Base-by-base conservation (phyloP, 2,113 vertebrate species). In the Nothocercus nigrocapillus region DNA sequence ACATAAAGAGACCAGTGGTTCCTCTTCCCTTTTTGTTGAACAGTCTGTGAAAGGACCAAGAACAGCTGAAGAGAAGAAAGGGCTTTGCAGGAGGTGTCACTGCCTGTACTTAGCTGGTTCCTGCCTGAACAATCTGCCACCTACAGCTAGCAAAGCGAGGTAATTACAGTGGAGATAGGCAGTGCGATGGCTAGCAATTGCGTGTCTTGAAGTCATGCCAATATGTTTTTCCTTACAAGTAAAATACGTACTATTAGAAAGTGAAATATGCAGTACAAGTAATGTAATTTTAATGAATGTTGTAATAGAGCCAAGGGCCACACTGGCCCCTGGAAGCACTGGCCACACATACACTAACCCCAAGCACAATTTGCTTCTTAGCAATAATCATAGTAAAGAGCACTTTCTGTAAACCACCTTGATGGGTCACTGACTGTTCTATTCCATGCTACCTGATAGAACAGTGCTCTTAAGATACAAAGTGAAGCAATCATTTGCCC, bases 11-110 rank as follows among this genome's bases (percentile, higher is more conserved):
- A 75, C 83, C 74, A 83, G 40, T 82, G 58, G 34, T 56, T 96
- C 77, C 92, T 89, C 62, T 87, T 94, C 89, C 45, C 32, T 92
- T 96, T 95, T 75, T 94, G 85, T 83, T 94, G 78, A 95, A 83
- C 47, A 67, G 69, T 94, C 72, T 82, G 49, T 85, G 89, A 92
- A 90, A 97, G 97, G 49, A 96, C 54, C 80, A 95, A 89, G 93
- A 97, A 94, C 95, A 97, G 94, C 81, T 95, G 68, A 95, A 77
- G 78, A 83, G 87, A 96, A 85, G 79, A 68, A 75, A 94, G 85
- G 42, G 38, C 88, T 90, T 91, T 96, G 85, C 79, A 96, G 93
- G 96, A 96, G 94, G 93, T 94, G 70, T 59, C 87, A 40, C 72
- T 89, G 94, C 91, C 79, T 91, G 62, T 82, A 59, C 40, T 61